These are phyloP conservation scores for Pituophis catenifer DNA, from an alignment of 2,113 vertebrate species.

Conservation along the genomic window DNA sequence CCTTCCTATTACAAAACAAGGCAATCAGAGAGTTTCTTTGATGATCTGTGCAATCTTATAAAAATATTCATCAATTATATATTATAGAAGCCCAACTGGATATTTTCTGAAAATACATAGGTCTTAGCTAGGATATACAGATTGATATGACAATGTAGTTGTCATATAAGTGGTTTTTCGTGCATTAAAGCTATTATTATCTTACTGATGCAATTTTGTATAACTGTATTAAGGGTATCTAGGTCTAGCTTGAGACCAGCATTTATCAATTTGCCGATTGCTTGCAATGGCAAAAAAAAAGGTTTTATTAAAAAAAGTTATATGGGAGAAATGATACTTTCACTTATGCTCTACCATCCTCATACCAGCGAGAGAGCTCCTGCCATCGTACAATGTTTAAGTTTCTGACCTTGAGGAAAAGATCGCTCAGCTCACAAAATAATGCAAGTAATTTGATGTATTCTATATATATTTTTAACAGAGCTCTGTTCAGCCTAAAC, in stretches of 20 bases:
- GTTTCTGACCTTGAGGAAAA: neutral
- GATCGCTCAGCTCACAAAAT: neutral
- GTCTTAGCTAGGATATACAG: neutral
- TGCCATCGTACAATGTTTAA: neutral
- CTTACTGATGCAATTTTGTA: neutral
- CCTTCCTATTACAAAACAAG: neutral
- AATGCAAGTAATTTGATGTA: neutral
- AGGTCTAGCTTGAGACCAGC: neutral
- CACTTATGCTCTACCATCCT: neutral
- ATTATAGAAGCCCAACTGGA: neutral
- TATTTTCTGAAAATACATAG: neutral
- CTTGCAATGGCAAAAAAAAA: neutral
- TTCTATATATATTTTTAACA: neutral
- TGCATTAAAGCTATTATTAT: neutral
- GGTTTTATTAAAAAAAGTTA: neutral
- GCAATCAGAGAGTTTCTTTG: neutral
- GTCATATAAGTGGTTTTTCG: neutral
- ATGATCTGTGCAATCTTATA: neutral
- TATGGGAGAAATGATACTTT: neutral
- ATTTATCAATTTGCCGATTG: neutral
- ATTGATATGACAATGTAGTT: neutral
- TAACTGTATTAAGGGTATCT: neutral
- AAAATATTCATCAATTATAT: neutral
- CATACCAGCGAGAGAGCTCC: neutral
- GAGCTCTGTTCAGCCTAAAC: slow-evolving; percentile 6